Evolutionary conservation across 2,888 invertebrate species (phyloP), one percentile per base, ranked within the genome.

Genomic region (Caenorhabditis wallacei): DNA sequence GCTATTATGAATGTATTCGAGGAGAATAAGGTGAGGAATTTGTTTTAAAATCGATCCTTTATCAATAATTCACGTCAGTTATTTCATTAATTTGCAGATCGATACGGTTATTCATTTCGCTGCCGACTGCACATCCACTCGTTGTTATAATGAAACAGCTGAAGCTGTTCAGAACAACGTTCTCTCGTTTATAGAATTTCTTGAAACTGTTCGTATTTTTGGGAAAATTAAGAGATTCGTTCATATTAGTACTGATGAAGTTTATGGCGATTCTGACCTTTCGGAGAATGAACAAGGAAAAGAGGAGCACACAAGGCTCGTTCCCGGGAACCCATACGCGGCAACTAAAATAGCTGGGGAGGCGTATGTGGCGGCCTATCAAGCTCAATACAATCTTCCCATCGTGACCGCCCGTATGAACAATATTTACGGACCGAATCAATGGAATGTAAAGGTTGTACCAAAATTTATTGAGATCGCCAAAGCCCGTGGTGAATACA

Each of bases 401-500:
- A 89, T 91, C 66, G 87, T 89, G 5, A 89, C 88, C 8, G 84
- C 90, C 37, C 81, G 91, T 22, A 90, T 91, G 84, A 91, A 91
- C 84, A 91, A 91, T 74, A 90, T 91, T 79, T 91, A 91, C 59
- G 91, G 91, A 13, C 91, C 91, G 5, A 90, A 90, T 61, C 91
- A 91, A 70, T 91, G 91, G 91, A 87, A 91, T 81, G 90, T 91
- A 22, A 91, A 91, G 84, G 85, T 91, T 7, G 90, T 91, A 10
- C 91, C 91, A 13, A 82, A 90, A 22, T 91, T 91, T 84, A 91
- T 91, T 56, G 88, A 90, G 79, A 90, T 91, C 51, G 91, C 91
- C 1, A 85, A 86, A 48, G 82, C 76, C 7, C 78, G 85, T 10
- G 87, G 86, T 48, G 88, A 90, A 51, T 91, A 88, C 84, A 90